phyloP scores from a whole-genome alignment of 2,888 invertebrate species.

The Diarsia rubi region DNA sequence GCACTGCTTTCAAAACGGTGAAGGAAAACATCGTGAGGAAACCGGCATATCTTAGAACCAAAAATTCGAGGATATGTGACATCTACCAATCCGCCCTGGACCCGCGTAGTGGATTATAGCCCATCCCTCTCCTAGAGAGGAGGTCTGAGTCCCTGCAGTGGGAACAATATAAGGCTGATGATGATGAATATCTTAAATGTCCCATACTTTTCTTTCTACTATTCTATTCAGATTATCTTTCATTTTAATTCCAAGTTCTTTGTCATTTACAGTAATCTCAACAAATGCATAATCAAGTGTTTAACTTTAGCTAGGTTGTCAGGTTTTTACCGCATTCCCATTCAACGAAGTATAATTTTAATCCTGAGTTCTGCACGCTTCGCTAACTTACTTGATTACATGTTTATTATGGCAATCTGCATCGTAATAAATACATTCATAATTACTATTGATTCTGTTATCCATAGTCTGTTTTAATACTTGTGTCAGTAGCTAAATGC shows the following conservation, averaged over 20 bases:
- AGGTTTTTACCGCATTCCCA: slow-evolving; percentile 49
- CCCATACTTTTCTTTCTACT: neutral
- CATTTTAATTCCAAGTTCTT: slow-evolving; percentile 3
- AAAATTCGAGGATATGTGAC: no score
- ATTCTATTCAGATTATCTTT: neutral
- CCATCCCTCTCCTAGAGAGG: no score
- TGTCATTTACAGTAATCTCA: slow-evolving; percentile 27
- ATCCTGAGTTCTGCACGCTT: slow-evolving; percentile 53
- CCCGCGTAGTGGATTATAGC: no score
- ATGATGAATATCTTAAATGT: neutral
- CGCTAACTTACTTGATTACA: slow-evolving; percentile 50
- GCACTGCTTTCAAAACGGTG: no score
- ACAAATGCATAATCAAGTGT: slow-evolving; percentile 38
- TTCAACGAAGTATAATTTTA: slow-evolving; percentile 44
- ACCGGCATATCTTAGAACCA: no score
- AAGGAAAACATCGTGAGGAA: no score
- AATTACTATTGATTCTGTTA: slow-evolving; percentile 51
- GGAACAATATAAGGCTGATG: no score
- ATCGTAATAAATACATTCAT: slow-evolving; percentile 55
- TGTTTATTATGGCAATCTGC: slow-evolving; percentile 49
- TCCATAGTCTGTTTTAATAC: slow-evolving; percentile 24
- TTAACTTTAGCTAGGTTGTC: slow-evolving; percentile 32
- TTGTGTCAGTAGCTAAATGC: slow-evolving; percentile 6
- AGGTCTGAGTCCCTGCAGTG: no score
- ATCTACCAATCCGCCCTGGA: no score